Evolutionary conservation across 53 echinoderm and acorn worm species (phyloP).

Genomic region (Echinarachnius parma): DNA sequence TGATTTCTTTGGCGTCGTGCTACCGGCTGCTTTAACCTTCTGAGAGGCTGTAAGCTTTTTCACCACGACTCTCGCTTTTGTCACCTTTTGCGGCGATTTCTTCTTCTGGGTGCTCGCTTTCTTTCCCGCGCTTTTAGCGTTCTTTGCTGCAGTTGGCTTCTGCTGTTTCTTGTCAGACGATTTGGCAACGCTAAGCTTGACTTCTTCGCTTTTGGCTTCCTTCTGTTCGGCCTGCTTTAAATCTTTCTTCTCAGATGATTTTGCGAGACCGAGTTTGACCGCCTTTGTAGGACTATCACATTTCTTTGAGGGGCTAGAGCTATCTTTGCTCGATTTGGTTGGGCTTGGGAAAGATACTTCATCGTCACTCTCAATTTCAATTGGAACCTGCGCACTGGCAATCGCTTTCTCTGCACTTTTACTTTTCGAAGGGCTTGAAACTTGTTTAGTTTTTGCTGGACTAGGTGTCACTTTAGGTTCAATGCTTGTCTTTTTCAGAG

Average conservation of each 20-base stretch:
- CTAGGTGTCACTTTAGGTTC: too few relatives aligned
- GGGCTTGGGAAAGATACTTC: too few relatives aligned
- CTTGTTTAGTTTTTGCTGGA: too few relatives aligned
- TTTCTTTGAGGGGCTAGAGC: neutral
- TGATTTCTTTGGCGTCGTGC: too few relatives aligned
- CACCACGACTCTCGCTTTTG: neutral
- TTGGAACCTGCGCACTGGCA: neutral
- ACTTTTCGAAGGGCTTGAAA: too few relatives aligned
- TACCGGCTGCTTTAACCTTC: too few relatives aligned
- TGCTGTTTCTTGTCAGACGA: conserved; percentile 4
- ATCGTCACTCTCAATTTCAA: neutral
- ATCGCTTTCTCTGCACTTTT: neutral
- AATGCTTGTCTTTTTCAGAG: conserved; percentile 1
- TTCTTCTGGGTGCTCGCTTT: neutral
- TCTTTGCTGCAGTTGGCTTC: conserved; percentile 3
- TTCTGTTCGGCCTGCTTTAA: neutral
- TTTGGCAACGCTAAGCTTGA: neutral
- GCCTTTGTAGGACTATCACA: conserved; percentile 26
- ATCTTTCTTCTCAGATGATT: neutral
- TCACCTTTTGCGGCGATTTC: neutral
- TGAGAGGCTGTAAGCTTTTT: too few relatives aligned
- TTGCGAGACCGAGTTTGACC: neutral
- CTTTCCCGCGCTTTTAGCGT: neutral
- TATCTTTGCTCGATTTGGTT: neutral
- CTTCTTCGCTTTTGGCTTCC: conserved; percentile 4